Percentiles rank a stretch among this genome's conserved stretches.
These are phyloP conservation scores for Rutpela maculata DNA, from an alignment of 2,888 invertebrate genomes.

Conservation along the genomic window DNA sequence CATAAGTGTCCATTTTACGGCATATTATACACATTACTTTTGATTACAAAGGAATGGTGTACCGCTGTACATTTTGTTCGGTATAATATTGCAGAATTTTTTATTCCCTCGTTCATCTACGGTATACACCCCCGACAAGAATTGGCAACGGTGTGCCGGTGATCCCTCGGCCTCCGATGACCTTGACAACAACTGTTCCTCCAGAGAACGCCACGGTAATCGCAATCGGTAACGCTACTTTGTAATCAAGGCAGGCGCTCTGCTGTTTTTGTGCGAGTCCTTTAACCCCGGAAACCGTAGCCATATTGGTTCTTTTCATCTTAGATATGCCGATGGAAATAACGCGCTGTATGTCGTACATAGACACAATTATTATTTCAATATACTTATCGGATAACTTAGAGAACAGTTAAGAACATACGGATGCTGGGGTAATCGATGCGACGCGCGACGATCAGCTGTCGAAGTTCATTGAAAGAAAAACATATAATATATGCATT, in stretches of 20 bases:
- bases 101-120: background rate
- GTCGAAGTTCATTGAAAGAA: background rate
- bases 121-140: conserved; percentile 28
- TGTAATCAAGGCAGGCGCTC: conserved; percentile 44
- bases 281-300: conserved; percentile 52
- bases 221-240: conserved; percentile 52
- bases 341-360: conserved; percentile 26
- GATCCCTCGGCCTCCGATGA: conserved; percentile 58
- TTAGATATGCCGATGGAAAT: conserved; percentile 5
- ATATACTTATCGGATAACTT: background rate
- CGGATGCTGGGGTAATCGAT: background rate
- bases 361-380: conserved; percentile 19
- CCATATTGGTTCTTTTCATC: conserved; percentile 33
- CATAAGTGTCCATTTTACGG: background rate
- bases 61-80: background rate
- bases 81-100: background rate
- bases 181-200: conserved; percentile 58
- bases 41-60: background rate
- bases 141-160: conserved; percentile 41
- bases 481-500: background rate
- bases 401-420: background rate
- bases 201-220: conserved; percentile 37
- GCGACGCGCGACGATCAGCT: background rate
- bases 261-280: conserved; percentile 46
- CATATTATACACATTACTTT: background rate